Evolutionary conservation across 2,113 vertebrate genomes (phyloP), one percentile per base, ranked within the genome.

Genomic region (Hiodon tergisus): DNA sequence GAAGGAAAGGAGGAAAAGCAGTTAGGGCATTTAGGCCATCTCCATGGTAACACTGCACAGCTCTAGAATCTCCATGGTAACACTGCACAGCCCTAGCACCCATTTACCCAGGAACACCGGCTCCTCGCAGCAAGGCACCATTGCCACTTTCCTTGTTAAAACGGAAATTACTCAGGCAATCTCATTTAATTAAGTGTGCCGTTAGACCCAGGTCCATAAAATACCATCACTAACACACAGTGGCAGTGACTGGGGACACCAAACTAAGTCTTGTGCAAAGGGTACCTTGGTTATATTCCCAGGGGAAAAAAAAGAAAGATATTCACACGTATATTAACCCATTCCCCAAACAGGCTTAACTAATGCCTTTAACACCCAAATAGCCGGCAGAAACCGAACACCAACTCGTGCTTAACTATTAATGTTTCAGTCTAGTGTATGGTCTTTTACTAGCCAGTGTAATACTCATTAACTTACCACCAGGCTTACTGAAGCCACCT

Each of bases 401-500:
- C 63, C 73, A 75, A 58, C 17, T 31, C 53, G 73, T 68, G 54
- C 6, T 3, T 48, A 58, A 62, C 52, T 66, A 55, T 72, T 59
- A 14, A 14, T 78, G 71, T 89, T 69, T 48, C 62, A 17, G 91
- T 91, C 91, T 89, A 89, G 89, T 89, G 90, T 89, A 67, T 0
- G 5, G 48, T 89, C 92, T 91, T 92, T 91, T 89, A 88, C 94
- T 94, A 97, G 93, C 94, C 95, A 96, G 94, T 93, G 90, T 95
- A 96, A 96, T 92, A 92, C 94, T 94, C 94, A 94, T 95, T 94
- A 96, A 98, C 97, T 99, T 99, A 99, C 97, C 97, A 98, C 96
- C 96, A 94, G 97, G 97, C 97, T 99, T 99, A 98, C 90, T 97
- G 97, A 98, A 99, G 97, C 97, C 96, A 96, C 95, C 96, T 98